phyloP scores from a whole-genome alignment of 2,113 vertebrate genomes.

The Oreotragus oreotragus region DNA sequence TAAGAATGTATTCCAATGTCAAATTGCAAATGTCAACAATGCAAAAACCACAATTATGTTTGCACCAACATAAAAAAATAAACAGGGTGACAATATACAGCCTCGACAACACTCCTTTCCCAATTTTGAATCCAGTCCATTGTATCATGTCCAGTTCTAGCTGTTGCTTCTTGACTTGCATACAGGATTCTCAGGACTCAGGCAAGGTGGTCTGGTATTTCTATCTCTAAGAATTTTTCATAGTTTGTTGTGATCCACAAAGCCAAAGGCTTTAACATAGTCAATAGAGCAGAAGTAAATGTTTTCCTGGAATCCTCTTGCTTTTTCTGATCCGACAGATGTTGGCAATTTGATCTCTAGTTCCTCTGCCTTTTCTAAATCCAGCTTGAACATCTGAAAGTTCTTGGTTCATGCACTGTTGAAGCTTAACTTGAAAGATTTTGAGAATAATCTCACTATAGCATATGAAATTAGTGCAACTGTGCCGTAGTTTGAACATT shows the following conservation, averaged over 20 bases:
- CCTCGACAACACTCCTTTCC: not conserved
- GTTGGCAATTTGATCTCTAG: not conserved
- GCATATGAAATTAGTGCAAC: not conserved
- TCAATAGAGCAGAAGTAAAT: not conserved
- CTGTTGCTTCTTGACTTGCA: not conserved
- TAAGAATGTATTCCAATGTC: not conserved
- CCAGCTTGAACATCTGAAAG: not conserved
- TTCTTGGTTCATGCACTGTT: not conserved
- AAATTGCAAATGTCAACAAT: not conserved
- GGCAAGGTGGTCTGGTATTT: not conserved
- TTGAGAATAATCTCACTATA: not conserved
- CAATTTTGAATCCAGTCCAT: not conserved
- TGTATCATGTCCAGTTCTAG: not conserved
- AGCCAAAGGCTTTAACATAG: not conserved
- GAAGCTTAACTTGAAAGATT: not conserved
- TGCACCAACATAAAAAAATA: not conserved
- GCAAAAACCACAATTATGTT: not conserved
- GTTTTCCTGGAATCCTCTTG: not conserved
- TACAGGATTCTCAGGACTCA: not conserved
- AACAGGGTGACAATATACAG: not conserved
- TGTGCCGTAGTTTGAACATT: not conserved
- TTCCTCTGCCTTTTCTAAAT: not conserved
- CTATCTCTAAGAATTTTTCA: not conserved
- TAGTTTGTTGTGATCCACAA: not conserved
- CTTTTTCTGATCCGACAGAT: not conserved